Percentiles rank a stretch among this genome's conserved stretches.
phyloP scores from a whole-genome alignment of 2,113 vertebrate genomes.

The Ondatra zibethicus region DNA sequence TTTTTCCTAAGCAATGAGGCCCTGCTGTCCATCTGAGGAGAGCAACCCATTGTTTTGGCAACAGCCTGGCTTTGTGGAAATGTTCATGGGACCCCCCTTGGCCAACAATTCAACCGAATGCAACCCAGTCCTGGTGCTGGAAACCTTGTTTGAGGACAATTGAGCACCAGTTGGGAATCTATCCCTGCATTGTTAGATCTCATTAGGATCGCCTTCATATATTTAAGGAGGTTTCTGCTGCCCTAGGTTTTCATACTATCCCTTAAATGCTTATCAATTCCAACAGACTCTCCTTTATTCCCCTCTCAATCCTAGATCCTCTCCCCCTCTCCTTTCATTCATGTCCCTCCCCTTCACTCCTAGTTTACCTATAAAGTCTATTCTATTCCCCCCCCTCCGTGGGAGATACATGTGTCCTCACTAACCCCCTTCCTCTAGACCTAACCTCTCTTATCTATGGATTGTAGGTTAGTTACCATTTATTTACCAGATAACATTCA shows the following conservation, averaged over 20 bases:
- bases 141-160: neutral
- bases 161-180: neutral
- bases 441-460: neutral
- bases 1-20: neutral
- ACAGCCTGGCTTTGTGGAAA: neutral
- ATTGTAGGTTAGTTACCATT: neutral
- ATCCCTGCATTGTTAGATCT: neutral
- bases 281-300: neutral
- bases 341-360: neutral
- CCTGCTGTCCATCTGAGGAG: neutral
- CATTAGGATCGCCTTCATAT: neutral
- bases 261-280: neutral
- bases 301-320: neutral
- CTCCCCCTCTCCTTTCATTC: neutral
- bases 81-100: fast-evolving
- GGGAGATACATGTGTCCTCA: neutral
- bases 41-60: neutral
- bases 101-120: neutral
- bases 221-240: neutral
- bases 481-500: neutral
- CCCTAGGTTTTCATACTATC: neutral
- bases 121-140: neutral
- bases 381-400: neutral
- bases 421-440: neutral
- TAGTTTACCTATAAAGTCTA: neutral